These are phyloP conservation scores for Strigamia crassipes DNA, from an alignment of 2,888 invertebrate genomes.

Conservation along the genomic window DNA sequence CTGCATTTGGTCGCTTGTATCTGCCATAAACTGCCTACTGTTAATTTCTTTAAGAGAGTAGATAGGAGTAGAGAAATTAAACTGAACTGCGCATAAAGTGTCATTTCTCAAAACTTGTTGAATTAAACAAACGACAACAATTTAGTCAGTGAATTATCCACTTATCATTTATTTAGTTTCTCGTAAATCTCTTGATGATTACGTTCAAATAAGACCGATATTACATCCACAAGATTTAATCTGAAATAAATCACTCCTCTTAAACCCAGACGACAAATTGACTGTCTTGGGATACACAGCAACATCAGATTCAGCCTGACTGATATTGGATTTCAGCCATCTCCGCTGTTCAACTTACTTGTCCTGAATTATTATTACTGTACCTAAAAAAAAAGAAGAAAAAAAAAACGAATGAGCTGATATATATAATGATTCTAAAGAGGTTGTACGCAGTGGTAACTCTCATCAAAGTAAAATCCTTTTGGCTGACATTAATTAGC, in stretches of 20 bases:
- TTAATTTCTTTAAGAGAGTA: no score
- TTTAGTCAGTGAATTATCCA: neutral
- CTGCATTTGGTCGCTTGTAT: no score
- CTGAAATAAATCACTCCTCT: slow-evolving; percentile 16
- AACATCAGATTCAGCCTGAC: slow-evolving; percentile 16
- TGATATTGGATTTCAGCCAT: slow-evolving; percentile 16
- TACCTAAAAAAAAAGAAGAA: neutral
- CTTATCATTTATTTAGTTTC: slow-evolving; percentile 16
- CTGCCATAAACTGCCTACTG: no score
- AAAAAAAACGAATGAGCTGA: neutral
- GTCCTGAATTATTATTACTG: slow-evolving; percentile 11
- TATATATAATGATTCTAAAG: neutral
- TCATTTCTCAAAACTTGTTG: neutral
- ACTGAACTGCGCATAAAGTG: neutral
- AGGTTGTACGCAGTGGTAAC: neutral
- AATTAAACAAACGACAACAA: neutral
- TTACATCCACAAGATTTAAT: slow-evolving; percentile 5
- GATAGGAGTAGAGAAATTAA: neutral
- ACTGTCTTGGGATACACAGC: slow-evolving; percentile 16
- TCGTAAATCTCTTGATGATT: neutral
- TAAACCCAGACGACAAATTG: slow-evolving; percentile 15
- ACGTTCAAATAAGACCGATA: neutral
- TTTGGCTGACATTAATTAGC: neutral
- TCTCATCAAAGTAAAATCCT: neutral
- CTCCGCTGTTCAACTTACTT: neutral